Percentiles rank a stretch among this genome's conserved stretches.
These are phyloP conservation scores for Austrofundulus limnaeus DNA, from an alignment of 2,113 vertebrate genomes.

Conservation along the genomic window DNA sequence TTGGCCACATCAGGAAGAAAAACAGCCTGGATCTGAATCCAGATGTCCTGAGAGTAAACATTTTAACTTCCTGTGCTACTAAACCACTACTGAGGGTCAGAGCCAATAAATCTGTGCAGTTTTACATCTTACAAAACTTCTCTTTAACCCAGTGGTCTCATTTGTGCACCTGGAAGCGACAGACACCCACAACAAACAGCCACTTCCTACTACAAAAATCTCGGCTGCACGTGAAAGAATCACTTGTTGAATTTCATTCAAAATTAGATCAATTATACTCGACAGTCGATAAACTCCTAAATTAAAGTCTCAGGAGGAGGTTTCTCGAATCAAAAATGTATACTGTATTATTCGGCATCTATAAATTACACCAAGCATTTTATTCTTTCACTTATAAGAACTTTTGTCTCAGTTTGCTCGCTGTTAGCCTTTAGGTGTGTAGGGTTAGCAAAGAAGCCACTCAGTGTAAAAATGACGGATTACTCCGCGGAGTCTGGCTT, in stretches of 20 bases:
- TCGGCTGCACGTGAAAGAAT: not conserved
- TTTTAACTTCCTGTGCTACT: not conserved
- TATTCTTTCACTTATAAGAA: not conserved
- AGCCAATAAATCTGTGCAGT: not conserved
- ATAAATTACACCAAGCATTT: not conserved
- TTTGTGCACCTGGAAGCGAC: not conserved
- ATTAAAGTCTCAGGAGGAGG: not conserved
- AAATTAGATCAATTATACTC: not conserved
- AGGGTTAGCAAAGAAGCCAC: not conserved
- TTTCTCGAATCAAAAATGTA: not conserved
- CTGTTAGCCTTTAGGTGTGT: not conserved
- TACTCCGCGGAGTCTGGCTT: constrained; percentile 2
- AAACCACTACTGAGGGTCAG: not conserved
- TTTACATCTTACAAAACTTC: not conserved
- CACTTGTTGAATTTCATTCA: constrained; percentile 1
- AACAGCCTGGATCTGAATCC: constrained; percentile 3
- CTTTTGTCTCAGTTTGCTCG: not conserved
- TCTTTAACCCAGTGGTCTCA: not conserved
- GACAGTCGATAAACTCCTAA: accelerated
- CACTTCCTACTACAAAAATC: not conserved
- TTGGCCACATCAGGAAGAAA: not conserved
- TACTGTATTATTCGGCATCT: constrained; percentile 17
- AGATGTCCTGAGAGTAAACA: constrained; percentile 33
- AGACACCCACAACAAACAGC: not conserved
- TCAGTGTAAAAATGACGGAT: not conserved